Conservation (phyloP, 2,888 invertebrate species). For the Diarsia rubi region DNA sequence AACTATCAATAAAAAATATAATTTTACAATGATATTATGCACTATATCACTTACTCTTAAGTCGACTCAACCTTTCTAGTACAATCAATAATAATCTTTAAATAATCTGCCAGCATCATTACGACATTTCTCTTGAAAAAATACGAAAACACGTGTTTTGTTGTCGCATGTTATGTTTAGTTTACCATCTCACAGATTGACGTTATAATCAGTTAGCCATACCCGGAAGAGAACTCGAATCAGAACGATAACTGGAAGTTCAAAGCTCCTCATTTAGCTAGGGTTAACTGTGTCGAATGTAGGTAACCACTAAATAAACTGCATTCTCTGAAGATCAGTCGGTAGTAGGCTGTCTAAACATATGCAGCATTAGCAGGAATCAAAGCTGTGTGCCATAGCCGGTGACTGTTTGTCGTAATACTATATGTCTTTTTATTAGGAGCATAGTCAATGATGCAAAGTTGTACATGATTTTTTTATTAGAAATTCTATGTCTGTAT, state of each 20-base stretch:
- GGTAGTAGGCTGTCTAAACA: slow-evolving; percentile 19
- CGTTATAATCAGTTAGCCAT: background rate
- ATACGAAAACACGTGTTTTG: too few species aligned
- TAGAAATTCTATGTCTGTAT: background rate
- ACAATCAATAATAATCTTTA: too few species aligned
- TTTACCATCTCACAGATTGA: background rate
- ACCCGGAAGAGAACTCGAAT: background rate
- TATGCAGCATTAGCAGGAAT: slow-evolving; percentile 34
- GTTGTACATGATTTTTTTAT: background rate
- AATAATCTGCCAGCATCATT: too few species aligned
- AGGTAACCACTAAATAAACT: background rate
- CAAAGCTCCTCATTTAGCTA: slow-evolving; percentile 18
- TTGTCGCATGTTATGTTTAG: too few species aligned
- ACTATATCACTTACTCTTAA: too few species aligned
- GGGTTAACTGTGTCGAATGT: background rate
- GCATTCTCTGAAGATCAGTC: slow-evolving; percentile 15
- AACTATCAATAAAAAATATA: too few species aligned
- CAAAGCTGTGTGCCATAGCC: slow-evolving; percentile 10
- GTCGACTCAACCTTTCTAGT: too few species aligned
- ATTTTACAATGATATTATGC: too few species aligned
- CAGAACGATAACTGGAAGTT: background rate
- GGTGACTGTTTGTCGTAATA: background rate
- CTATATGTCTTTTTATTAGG: background rate
- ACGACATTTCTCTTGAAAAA: too few species aligned
- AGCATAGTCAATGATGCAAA: background rate